Base-by-base conservation (phyloP, 1,140 invertebrate species). In the Venturia canescens region DNA sequence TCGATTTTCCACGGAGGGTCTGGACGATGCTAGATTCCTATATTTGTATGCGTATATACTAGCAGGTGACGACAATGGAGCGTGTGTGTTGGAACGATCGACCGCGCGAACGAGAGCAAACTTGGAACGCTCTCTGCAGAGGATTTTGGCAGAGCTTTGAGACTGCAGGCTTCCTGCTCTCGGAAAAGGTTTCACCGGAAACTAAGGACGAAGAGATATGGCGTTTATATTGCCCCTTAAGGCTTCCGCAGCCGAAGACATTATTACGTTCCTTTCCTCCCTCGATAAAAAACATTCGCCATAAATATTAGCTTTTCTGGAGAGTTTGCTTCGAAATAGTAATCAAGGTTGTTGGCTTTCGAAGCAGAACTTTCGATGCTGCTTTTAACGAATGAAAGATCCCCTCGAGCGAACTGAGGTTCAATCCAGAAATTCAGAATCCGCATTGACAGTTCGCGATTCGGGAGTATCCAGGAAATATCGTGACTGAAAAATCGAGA, bases 121-220 rank as follows among this genome's bases (percentile, higher is more conserved):
- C 21, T 63, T 21, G 13, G 13, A 63, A 21, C 21, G 23, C 23
- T 21, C n/a, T n/a, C n/a, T n/a, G n/a, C 6, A 67, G 66, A 31
- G 66, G 31, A n/a, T 69, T 69, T 69, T 69, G 29, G 66, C 27
- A 31, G 31, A 69, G 66, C 66, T 69, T 69, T 69, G 66, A 69
- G 66, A 69, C 29, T 1, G 29, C 31, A 18, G 66, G 66, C 29
- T 69, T 69, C 66, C 27, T 69, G 66, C n/a, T 69, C 16, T 69
- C n/a, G 66, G 3, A 13, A 15, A 69, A 29, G 66, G 66, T 29
- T 69, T 21, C 31, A 69, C 66, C 66, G 66, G 66, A 69, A 69
- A 29, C 11, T 27, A 29, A n/a, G 31, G 66, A 69, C 66, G 66
- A 69, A 69, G 66, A 69, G 29, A 31, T 7, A 69, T n/a, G 29